Evolutionary conservation across 2,797 vertebrate species (phyloP), one percentile per base, ranked within the genome.

Genomic region (Choloepus didactylus): DNA sequence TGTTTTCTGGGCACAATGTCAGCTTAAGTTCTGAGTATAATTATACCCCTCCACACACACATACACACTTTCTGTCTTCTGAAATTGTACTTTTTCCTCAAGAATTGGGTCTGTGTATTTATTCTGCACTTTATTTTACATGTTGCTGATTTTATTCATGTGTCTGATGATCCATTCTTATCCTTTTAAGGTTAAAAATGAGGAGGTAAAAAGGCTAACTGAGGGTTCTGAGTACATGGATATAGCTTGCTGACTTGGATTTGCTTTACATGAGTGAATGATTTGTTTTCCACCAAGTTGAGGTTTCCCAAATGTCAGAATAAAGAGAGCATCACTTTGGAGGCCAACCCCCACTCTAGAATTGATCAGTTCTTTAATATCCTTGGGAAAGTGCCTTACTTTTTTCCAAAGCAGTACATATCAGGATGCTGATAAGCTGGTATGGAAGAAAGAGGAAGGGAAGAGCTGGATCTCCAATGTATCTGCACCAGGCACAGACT

Each of bases 91-190:
- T 35, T 81, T 77, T 82, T 44, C 29, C 14, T 59, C 46, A 35
- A 1, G 2, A 3, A 25, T 92, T 35, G 51, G 25, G 1, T 51
- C 12, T 46, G 10, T 41, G 3, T 69, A 25, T 62, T 95, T 81
- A 59, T 46, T 91, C 81, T 59, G 15, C 1, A 44, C 38, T 29
- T 73, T 46, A 16, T 51, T 84, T 87, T 84, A 27, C 6, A 69
- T 49, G 46, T 19, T 91, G 14, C 18, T 89, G 27, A 41, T 82
- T 72, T 79, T 85, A 25, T 76, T 92, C 25, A 84, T 60, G 27
- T 29, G 35, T 25, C 4, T 77, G 23, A 16, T 38, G 7, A 81
- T 35, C 23, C 9, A 67, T 2, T 77, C 21, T 51, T 84, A 80
- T 49, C 27, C 10, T 87, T 66, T n/a, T 31, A 72, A 49, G 7